phyloP scores from a whole-genome alignment of 2,797 vertebrate genomes.

The Takifugu ocellatus region DNA sequence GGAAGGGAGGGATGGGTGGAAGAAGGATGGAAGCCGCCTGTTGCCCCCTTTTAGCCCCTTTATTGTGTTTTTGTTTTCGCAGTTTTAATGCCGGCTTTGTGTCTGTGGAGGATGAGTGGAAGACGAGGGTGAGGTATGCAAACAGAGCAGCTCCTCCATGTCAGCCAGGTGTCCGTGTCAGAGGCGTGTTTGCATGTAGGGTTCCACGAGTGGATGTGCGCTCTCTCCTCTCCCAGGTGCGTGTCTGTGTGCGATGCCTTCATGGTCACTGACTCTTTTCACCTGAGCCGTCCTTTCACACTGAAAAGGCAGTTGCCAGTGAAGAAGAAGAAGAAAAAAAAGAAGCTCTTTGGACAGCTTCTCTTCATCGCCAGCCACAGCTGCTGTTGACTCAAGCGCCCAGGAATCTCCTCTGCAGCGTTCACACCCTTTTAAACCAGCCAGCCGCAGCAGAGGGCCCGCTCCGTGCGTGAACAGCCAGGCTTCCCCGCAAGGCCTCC shows the following conservation, averaged over 20 bases:
- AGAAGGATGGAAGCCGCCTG: slow-evolving; percentile 63
- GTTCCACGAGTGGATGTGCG: slow-evolving; percentile 1
- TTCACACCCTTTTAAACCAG: slow-evolving; percentile 59
- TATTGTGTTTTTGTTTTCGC: slow-evolving; percentile 67
- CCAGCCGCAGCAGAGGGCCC: slow-evolving; percentile 31
- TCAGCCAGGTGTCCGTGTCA: slow-evolving; percentile 53
- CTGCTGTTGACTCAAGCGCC: slow-evolving; percentile 70
- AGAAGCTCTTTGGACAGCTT: slow-evolving; percentile 59
- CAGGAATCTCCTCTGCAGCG: slow-evolving; percentile 63
- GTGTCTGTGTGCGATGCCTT: slow-evolving; percentile 36
- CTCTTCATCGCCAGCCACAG: slow-evolving; percentile 65
- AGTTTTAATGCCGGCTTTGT: slow-evolving; percentile 69
- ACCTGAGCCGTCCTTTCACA: slow-evolving; percentile 63
- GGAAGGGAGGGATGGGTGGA: slow-evolving; percentile 45
- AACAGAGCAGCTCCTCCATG: slow-evolving; percentile 57
- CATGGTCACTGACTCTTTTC: slow-evolving; percentile 72
- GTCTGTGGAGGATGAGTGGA: slow-evolving; percentile 59
- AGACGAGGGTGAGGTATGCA: slow-evolving; percentile 59
- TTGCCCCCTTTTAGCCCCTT: slow-evolving; percentile 56
- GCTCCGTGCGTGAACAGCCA: slow-evolving; percentile 1
- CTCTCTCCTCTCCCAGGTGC: slow-evolving; percentile 13
- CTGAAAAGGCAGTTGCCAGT: slow-evolving; percentile 50
- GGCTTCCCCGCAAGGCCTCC: no score
- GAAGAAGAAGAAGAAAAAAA: slow-evolving; percentile 4
- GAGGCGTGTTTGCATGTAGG: slow-evolving; percentile 13